Conservation (phyloP, 2,888 invertebrate species). For the Zeuzera pyrina region DNA sequence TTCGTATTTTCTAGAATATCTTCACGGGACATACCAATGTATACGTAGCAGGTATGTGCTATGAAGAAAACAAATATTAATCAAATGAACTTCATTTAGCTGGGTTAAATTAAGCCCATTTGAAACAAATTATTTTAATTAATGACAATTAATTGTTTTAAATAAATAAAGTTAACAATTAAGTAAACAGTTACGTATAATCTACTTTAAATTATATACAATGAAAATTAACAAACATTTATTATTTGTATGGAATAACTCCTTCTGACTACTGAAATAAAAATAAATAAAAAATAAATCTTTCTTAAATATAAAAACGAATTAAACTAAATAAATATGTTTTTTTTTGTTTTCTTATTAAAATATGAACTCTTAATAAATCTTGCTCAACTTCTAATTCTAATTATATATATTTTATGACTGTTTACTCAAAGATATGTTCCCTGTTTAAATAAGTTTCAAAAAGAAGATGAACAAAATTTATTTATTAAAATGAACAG, state of each 20-base stretch:
- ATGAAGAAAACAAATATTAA: conserved; percentile 20
- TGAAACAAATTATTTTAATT: conserved; percentile 30
- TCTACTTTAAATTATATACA: conserved; percentile 4
- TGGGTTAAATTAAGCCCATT: conserved; percentile 60
- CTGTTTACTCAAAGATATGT: conserved; percentile 27
- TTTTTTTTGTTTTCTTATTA: too few relatives aligned
- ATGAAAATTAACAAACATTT: conserved; percentile 2
- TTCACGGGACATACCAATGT: conserved; percentile 21
- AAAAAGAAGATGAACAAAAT: conserved; percentile 37
- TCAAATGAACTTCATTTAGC: conserved; percentile 58
- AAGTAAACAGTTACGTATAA: background rate
- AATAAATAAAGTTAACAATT: background rate
- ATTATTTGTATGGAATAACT: conserved; percentile 2
- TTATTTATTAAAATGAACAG: conserved; percentile 10
- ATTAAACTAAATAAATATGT: too few relatives aligned
- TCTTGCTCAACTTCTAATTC: conserved; percentile 33
- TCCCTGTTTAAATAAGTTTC: background rate
- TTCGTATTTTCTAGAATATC: conserved; percentile 34
- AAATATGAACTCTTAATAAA: too few relatives aligned
- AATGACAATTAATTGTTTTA: conserved; percentile 10
- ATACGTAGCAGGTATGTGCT: conserved; percentile 16
- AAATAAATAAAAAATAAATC: conserved; percentile 7
- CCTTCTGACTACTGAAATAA: conserved; percentile 8
- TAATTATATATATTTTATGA: background rate
- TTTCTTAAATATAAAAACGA: too few relatives aligned